A percentile compares a stretch with the other conserved stretches of the same genome.
Conservation (phyloP, 1,140 invertebrate species). For the Ceratoteleas bidentatus region DNA sequence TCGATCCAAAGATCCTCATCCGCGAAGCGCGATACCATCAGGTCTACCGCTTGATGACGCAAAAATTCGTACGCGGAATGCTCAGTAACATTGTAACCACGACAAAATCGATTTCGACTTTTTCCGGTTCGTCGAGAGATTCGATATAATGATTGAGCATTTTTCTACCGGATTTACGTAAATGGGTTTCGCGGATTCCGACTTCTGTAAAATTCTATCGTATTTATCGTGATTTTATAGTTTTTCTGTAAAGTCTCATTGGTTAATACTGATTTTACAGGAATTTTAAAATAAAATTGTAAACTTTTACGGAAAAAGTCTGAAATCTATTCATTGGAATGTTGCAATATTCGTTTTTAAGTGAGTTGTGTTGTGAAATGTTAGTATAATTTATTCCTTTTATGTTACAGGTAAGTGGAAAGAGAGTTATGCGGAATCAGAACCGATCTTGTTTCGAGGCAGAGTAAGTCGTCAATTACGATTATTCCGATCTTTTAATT, state of each 20-base stretch:
- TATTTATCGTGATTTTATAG: no score
- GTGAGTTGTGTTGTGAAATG: no score
- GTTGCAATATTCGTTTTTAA: neutral
- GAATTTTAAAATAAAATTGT: no score
- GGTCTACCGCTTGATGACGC: neutral
- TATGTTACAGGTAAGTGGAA: slow-evolving; percentile 2
- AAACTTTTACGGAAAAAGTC: no score
- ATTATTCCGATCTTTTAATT: neutral
- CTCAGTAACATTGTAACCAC: neutral
- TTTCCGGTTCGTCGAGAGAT: no score
- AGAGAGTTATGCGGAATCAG: neutral
- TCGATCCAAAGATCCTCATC: slow-evolving; percentile 12
- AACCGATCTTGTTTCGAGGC: neutral
- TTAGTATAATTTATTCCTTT: neutral
- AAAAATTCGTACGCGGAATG: slow-evolving; percentile 4
- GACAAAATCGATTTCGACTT: neutral
- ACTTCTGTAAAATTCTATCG: no score
- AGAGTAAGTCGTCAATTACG: neutral
- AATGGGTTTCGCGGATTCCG: no score
- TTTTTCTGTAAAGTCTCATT: no score
- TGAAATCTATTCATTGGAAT: no score
- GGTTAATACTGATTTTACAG: no score
- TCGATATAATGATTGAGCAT: no score
- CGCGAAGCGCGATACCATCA: slow-evolving; percentile 26
- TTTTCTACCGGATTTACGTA: no score